Base-by-base conservation (phyloP, 1,140 invertebrate genomes). In the Hyles euphorbiae region DNA sequence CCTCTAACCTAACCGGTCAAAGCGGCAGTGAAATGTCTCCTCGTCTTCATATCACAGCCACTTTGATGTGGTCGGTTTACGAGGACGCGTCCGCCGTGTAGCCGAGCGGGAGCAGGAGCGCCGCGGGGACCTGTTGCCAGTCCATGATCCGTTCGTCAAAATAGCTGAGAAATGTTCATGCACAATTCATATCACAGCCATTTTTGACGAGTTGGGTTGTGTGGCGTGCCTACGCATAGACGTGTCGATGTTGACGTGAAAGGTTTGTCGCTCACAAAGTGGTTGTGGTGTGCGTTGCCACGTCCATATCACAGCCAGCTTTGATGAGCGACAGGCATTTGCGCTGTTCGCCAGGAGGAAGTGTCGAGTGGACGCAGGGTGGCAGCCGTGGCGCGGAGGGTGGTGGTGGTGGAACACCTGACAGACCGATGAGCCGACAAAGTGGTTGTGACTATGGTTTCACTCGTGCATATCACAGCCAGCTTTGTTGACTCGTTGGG, bases 41-140 rank as follows among this genome's bases (percentile, higher is more conserved):
- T 47, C 59, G 65, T 68, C 61, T 68, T 86, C 85, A 88, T 88
- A 88, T 88, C 85, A 88, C 85, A 88, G 85, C 83, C 85, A 84
- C 83, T 88, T 88, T 88, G 85, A 87, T 88, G 85, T 87, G 85
- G 83, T 86, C 81, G 83, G 86, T 87, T 85, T 82, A 74, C 72
- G 74, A 78, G 80, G 78, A 83, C 66, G 63, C 53, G 50, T 56
- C 36, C 73, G 46, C 46, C 72, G 54, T 61, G 50, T 5, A 10
- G 43, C 40, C 44, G 34, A 45, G 3, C 36, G 53, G 46, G n/a
- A 52, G 43, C 52, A 51, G n/a, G 3, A 48, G 22, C 22, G 40
- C 9, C 10, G 36, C 22, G 7, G 6, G 32, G 12, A 34, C 5
- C 43, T 33, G 60, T 33, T 51, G 44, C 51, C 33, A 53, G 72